These are phyloP conservation scores for Drosophila niveifrons DNA, from an alignment of 2,888 invertebrate genomes.

Conservation along the genomic window DNA sequence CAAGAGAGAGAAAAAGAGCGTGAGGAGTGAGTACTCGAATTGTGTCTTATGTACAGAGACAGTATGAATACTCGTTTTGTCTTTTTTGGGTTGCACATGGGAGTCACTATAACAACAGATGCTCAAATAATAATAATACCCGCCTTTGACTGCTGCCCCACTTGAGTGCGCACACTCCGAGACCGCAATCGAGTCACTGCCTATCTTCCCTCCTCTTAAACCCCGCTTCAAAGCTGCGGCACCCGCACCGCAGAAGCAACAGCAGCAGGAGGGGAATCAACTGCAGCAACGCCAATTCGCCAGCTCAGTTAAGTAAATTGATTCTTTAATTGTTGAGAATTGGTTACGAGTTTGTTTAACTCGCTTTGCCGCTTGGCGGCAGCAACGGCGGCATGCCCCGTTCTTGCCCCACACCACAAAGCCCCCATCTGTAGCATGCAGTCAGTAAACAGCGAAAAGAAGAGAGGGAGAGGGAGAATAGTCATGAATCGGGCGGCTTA, in stretches of 20 bases:
- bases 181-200: slow-evolving; percentile 18
- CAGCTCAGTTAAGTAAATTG: slow-evolving; percentile 78
- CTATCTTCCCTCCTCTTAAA: slow-evolving; percentile 20
- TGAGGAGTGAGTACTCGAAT: not conserved
- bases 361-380: slow-evolving; percentile 60
- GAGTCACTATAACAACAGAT: slow-evolving; percentile 40
- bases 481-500: slow-evolving; percentile 49
- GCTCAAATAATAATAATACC: slow-evolving; percentile 62
- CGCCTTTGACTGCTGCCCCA: slow-evolving; percentile 42
- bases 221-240: slow-evolving; percentile 38
- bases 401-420: slow-evolving; percentile 54
- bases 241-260: slow-evolving; percentile 46
- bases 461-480: slow-evolving; percentile 1
- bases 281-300: slow-evolving; percentile 61
- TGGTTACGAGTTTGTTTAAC: slow-evolving; percentile 78
- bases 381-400: slow-evolving; percentile 17
- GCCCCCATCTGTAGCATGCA: slow-evolving; percentile 62
- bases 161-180: slow-evolving; percentile 19
- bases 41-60: slow-evolving; percentile 13
- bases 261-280: slow-evolving; percentile 21
- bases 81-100: slow-evolving; percentile 1
- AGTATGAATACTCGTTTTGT: not conserved
- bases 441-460: slow-evolving; percentile 1
- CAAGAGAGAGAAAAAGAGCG: not conserved
- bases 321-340: slow-evolving; percentile 79